Base-by-base conservation (phyloP, 2,888 invertebrate species). In the Ophioninae sp. region DNA sequence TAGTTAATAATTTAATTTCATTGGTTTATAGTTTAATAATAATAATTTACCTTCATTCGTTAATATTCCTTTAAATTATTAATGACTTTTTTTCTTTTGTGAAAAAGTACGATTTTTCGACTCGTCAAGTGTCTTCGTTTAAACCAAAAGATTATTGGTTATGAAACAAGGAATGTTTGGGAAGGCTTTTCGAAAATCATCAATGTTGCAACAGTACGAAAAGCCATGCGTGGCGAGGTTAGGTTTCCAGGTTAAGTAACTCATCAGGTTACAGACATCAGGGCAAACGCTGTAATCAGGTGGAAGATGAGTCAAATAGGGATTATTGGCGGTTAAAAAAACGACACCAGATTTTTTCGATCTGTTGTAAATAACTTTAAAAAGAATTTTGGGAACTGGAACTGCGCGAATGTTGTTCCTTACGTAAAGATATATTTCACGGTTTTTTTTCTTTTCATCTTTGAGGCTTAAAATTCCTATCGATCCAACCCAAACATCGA, bases 321-420 rank as follows among this genome's bases (percentile, higher is more conserved):
- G 95, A 89, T 96, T 95, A 92, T 96, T 96, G 79, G 95, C 94
- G 64, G 95, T 94, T 7, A 96, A 89, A 87, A 95, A 94, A 1
- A 94, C 95, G 0, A 95, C 93, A 0, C 95, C 95, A 5, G 93
- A 89, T 8, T 93, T 92, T 0, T 90, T 92, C 0, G 88, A 88
- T 0, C 94, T 92, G 80, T 95, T 94, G 87, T 95, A 94, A 0
- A 94, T 93, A 3, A 95, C 94, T 88, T 95, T 95, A 94, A 94
- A 95, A 84, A 93, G 94, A n/a, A 94, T 80, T 87, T 93, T 93
- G 0, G 95, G 95, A 8, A 95, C 94, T 0, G 95, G 94, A 69
- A 95, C 83, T 1, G 85, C 86, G 0, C 85, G 65, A 21, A 85
- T 85, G 20, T 84, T 77, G 2, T 86, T 85, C 73, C 87, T 88